Percentiles rank a stretch among this genome's conserved stretches.
Evolutionary conservation across 1,140 invertebrate genomes (phyloP).

Genomic region (Trichomalopsis sarcophagae): DNA sequence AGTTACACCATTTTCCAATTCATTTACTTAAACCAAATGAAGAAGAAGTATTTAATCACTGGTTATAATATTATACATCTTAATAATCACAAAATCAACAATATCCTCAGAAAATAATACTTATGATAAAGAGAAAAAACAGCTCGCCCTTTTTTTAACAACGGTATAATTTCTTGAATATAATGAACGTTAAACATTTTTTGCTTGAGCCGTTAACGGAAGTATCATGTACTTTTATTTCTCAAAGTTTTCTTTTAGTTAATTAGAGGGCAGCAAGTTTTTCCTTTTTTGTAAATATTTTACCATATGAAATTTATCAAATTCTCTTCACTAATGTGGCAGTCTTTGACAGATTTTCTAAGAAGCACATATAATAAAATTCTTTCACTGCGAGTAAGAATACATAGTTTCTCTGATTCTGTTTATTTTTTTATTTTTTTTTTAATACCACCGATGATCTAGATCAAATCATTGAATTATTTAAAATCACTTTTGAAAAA

Average conservation of each 20-base stretch:
- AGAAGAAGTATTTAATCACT: too few species aligned
- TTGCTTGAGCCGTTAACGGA: too few species aligned
- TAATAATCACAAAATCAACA: neutral
- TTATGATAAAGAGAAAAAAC: neutral
- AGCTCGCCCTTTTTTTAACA: neutral
- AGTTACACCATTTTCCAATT: neutral
- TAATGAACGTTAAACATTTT: too few species aligned
- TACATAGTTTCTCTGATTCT: neutral
- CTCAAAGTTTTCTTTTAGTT: neutral
- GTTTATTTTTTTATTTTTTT: neutral
- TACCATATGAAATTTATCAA: conserved; percentile 9
- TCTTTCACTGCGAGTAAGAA: neutral
- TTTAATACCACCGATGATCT: neutral
- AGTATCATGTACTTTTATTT: too few species aligned
- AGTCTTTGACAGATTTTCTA: conserved; percentile 7
- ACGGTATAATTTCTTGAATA: neutral
- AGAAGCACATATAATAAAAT: conserved; percentile 2
- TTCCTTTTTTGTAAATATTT: conserved; percentile 6
- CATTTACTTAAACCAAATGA: neutral
- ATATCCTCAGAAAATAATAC: neutral
- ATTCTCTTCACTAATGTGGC: conserved; percentile 4
- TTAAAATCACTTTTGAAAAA: neutral
- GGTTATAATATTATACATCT: too few species aligned
- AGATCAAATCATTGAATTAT: neutral
- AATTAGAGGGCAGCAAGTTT: neutral